Percentiles rank a stretch among this genome's conserved stretches.
Conservation (phyloP, 2,888 invertebrate genomes). For the Aelia acuminata region DNA sequence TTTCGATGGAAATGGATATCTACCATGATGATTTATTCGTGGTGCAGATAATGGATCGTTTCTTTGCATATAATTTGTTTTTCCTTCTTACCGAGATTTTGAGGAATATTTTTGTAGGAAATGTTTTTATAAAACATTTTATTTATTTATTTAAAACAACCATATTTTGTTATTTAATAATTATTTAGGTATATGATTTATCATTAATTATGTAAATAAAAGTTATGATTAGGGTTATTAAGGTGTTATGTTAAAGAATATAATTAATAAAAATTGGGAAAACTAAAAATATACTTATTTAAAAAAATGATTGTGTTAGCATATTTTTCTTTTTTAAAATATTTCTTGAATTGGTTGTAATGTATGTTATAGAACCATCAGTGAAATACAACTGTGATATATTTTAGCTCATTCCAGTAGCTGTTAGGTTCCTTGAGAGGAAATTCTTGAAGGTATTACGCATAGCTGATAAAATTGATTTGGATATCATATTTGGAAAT, state of each 20-base stretch:
- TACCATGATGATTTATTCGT: background rate
- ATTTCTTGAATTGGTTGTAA: background rate
- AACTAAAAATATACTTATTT: slow-evolving; percentile 21
- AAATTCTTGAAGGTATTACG: background rate
- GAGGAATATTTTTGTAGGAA: slow-evolving; percentile 45
- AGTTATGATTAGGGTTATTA: slow-evolving; percentile 31
- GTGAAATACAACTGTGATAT: slow-evolving; percentile 25
- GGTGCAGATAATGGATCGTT: background rate
- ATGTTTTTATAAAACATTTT: slow-evolving; percentile 54
- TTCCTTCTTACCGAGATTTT: background rate
- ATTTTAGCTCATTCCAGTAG: slow-evolving; percentile 6
- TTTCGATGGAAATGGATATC: slow-evolving; percentile 14
- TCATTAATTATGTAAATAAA: slow-evolving; percentile 55
- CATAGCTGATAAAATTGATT: background rate
- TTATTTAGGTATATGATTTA: slow-evolving; percentile 17
- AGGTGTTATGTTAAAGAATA: slow-evolving; percentile 21
- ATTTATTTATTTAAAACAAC: slow-evolving; percentile 47
- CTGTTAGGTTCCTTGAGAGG: background rate
- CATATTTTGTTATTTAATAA: slow-evolving; percentile 43
- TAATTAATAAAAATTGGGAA: background rate
- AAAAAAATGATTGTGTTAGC: background rate
- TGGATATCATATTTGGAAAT: background rate
- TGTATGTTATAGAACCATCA: slow-evolving; percentile 42
- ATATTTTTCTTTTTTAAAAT: background rate
- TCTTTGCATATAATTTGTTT: slow-evolving; percentile 7